Conservation (phyloP, 1,140 invertebrate genomes). For the Frieseomelitta varia region DNA sequence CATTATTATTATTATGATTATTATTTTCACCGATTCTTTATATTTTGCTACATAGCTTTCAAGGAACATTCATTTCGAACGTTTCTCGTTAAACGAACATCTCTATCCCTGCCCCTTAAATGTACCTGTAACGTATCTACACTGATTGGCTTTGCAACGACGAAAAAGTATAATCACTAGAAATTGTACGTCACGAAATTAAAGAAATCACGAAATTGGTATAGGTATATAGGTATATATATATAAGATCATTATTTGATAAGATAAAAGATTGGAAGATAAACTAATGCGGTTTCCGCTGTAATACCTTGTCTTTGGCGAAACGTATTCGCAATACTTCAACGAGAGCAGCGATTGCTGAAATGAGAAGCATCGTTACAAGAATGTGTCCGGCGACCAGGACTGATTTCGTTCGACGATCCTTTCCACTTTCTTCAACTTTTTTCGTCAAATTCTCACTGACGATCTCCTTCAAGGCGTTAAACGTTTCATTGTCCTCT, state of each 20-base stretch:
- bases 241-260: neutral
- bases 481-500: neutral
- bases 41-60: neutral
- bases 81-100: slow-evolving; percentile 2
- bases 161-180: neutral
- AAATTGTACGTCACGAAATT: neutral
- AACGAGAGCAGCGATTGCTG: slow-evolving; percentile 72
- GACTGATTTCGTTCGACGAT: slow-evolving; percentile 66
- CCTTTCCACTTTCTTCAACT: slow-evolving; percentile 52
- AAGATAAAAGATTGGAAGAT: slow-evolving; percentile 15
- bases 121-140: slow-evolving; percentile 24
- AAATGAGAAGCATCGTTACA: slow-evolving; percentile 73
- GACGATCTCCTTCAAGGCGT: slow-evolving; percentile 32
- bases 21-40: slow-evolving; percentile 10
- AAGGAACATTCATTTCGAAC: slow-evolving; percentile 5
- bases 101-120: slow-evolving; percentile 6
- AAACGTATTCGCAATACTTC: slow-evolving; percentile 75
- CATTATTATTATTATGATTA: neutral
- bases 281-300: slow-evolving; percentile 38
- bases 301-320: slow-evolving; percentile 71
- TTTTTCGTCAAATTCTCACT: slow-evolving; percentile 43
- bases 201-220: neutral
- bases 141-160: slow-evolving; percentile 49
- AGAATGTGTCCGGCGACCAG: slow-evolving; percentile 74
- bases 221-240: too few relatives aligned